Base-by-base conservation (phyloP, 2,888 invertebrate genomes). In the Sthenelais limicola region DNA sequence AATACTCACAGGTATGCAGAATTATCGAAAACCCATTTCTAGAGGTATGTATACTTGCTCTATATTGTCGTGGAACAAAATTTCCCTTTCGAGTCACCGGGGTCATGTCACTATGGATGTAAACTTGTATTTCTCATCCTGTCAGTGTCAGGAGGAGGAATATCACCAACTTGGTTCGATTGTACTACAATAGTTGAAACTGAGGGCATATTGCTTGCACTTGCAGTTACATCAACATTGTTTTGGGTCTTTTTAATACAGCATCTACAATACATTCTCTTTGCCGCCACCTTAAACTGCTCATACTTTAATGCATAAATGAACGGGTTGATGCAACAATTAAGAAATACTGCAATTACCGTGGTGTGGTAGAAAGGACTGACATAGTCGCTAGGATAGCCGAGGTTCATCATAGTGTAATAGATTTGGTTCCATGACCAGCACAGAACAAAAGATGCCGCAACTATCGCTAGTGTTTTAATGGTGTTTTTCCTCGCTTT, bases 321-420 rank as follows among this genome's bases (percentile, higher is more conserved):
- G 32, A 77, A 48, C 0, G 77, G 77, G 54, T 77, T 75, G 24
- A 75, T 52, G 49, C 74, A 77, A 28, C 72, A 77, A 67, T 76
- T 77, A 24, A 72, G 15, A 51, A 75, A 75, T 9, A 75, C 68
- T 49, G 48, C 24, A 28, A 75, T 38, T 32, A 77, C 76, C 33
- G 71, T 74, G 71, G 74, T 73, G 43, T 76, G 68, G 38, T 74
- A 76, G 68, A 77, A 68, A 24, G 15, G 30, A 21, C 62, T 32
- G 5, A 26, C 33, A 48, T 70, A 69, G 48, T 71, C 70, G 18
- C 24, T 26, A 21, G 5, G 24, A 26, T 43, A 43, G 12, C 74
- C 76, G 15, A 77, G n/a, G 52, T 76, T 72, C 47, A 73, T 74
- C 52, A 74, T 24, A 15, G 76, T 38, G 52, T 72, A 77, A 67